Evolutionary conservation across 1,140 invertebrate genomes (phyloP).

Genomic region (Lethrus apterus): DNA sequence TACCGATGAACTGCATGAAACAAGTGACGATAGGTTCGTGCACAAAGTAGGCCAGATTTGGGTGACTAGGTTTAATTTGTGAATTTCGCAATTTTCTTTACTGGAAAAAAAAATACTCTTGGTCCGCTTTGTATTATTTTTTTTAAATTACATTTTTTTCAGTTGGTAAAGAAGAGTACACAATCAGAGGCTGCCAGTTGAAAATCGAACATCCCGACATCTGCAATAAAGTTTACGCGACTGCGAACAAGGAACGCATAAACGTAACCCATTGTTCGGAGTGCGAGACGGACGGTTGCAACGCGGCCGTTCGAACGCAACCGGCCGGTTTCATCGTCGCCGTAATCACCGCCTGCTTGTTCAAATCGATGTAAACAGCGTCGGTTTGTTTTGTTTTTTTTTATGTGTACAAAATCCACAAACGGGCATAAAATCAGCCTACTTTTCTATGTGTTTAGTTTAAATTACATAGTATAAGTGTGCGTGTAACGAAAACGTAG

Average conservation of each 20-base stretch:
- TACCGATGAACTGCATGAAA: slow-evolving; percentile 4
- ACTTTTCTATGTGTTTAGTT: no score
- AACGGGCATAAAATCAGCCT: no score
- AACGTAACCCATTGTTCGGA: slow-evolving; percentile 7
- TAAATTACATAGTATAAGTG: no score
- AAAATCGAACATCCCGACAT: slow-evolving; percentile 2
- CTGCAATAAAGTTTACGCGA: neutral
- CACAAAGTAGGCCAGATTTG: neutral
- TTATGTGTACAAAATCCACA: no score
- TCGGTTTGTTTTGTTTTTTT: no score
- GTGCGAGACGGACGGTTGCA: slow-evolving; percentile 5
- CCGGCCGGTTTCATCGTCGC: no score
- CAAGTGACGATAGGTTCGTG: slow-evolving; percentile 5
- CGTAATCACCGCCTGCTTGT: no score
- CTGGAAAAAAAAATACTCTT: neutral
- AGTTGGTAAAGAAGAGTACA: slow-evolving; percentile 4
- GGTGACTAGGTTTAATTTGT: neutral
- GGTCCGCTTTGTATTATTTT: neutral
- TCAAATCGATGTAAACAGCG: no score
- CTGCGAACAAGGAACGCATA: neutral
- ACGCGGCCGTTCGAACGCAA: no score
- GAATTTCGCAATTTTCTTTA: neutral
- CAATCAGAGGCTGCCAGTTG: slow-evolving; percentile 5
- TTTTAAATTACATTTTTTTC: neutral
- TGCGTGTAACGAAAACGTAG: no score